Conservation (phyloP, 2,888 invertebrate genomes). For the Sipha maydis region DNA sequence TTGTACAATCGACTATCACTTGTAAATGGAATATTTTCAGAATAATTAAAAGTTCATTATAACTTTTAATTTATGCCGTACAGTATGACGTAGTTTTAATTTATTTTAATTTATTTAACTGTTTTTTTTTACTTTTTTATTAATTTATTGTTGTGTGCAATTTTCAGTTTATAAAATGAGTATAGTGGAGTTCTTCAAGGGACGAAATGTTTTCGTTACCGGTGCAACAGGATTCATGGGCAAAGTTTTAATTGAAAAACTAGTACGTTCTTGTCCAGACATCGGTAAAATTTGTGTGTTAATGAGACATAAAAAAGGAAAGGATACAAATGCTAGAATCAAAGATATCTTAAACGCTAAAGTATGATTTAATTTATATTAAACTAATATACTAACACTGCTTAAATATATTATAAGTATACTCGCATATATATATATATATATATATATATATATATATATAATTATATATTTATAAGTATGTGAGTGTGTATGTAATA, state of each 20-base stretch:
- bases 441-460: too few relatives aligned
- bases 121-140: too few relatives aligned
- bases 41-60: too few relatives aligned
- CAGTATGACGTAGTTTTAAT: too few relatives aligned
- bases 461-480: too few relatives aligned
- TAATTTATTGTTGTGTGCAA: too few relatives aligned
- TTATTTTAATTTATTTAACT: too few relatives aligned
- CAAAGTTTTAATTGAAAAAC: constrained; percentile 87
- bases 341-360: constrained; percentile 71
- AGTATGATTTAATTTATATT: constrained; percentile 67
- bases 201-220: constrained; percentile 62
- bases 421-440: too few relatives aligned
- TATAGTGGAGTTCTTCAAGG: constrained; percentile 61
- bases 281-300: constrained; percentile 81
- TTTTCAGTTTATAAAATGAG: constrained; percentile 25
- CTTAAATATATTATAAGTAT: not conserved
- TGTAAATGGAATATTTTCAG: too few relatives aligned
- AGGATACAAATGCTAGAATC: constrained; percentile 75
- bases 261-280: constrained; percentile 82
- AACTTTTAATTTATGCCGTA: too few relatives aligned
- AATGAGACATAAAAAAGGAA: constrained; percentile 78
- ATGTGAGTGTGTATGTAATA: too few relatives aligned
- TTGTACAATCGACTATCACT: too few relatives aligned
- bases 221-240: constrained; percentile 80
- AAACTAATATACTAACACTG: not conserved